Evolutionary conservation across 1,140 invertebrate genomes (phyloP), one percentile per base, ranked within the genome.

Genomic region (Drosophila orosa): DNA sequence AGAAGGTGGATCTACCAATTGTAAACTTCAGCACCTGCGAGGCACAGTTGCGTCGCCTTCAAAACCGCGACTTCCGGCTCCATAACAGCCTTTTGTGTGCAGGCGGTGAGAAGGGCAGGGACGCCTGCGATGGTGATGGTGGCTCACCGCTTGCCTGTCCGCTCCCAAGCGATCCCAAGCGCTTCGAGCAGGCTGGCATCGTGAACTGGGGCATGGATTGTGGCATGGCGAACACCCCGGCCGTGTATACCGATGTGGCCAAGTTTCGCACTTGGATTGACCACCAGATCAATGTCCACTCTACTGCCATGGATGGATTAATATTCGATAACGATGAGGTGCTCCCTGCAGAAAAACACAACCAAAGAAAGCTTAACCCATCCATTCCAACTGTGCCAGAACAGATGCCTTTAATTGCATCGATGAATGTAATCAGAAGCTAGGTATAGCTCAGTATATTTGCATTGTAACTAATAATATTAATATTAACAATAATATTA

Each of bases 221-320:
- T 0, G 95, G 94, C 93, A 3, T 17, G 8, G 3, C 15, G 19
- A 92, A 94, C 66, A 93, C 95, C 13, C 96, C 96, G 0, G 96
- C 94, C 2, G 96, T 96, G 3, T 97, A 97, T 81, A 95, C 95
- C 0, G 95, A 95, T 76, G 94, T 97, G 2, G 93, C 95, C 1
- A 67, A 91, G 1, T 95, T 94, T 4, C 19, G 37, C 0, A 5
- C 10, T 3, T 63, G 61, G 61, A 57, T 63, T 25, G 3, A 10
- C 4, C 1, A 9, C 15, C 27, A 31, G 17, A 42, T 39, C 37
- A n/a, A n/a, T 8, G 37, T 6, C 0, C 37, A 39, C 37, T 39
- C 37, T 1, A 31, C 8, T 8, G 29, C 29, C 8, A 31, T 3
- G 7, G 29, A 31, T 9, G 29, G 10, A 31, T 9, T 7, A 3